These are phyloP conservation scores for Hemiprocne comata DNA, from an alignment of 2,113 vertebrate genomes.

Conservation along the genomic window DNA sequence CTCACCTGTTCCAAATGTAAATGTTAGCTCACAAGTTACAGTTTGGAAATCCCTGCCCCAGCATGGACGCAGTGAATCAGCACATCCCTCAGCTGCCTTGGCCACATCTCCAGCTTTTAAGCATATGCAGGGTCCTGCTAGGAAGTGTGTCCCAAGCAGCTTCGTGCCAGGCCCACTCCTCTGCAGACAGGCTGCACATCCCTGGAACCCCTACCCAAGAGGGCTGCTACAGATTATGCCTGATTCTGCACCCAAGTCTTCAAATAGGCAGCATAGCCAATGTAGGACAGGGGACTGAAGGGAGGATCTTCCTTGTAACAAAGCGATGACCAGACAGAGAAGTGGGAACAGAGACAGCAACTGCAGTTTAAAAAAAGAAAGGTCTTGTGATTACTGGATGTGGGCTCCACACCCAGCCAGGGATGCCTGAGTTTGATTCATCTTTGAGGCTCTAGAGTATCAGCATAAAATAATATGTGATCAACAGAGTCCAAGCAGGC, in stretches of 20 bases:
- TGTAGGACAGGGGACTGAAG: neutral
- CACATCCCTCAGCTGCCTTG: neutral
- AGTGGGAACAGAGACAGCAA: neutral
- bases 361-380: constrained; percentile 63
- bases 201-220: neutral
- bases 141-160: neutral
- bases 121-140: neutral
- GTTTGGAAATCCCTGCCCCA: neutral
- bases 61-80: neutral
- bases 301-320: neutral
- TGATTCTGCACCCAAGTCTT: neutral
- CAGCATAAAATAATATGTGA: neutral
- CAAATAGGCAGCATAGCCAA: neutral
- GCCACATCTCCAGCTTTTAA: neutral
- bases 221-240: neutral
- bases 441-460: neutral
- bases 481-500: neutral
- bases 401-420: neutral
- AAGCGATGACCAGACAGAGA: neutral
- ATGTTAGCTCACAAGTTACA: neutral
- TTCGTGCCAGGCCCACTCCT: neutral
- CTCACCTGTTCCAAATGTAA: neutral
- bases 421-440: neutral
- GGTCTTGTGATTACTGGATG: neutral
- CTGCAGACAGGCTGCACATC: neutral